A percentile compares a stretch with the other conserved stretches of the same genome.
Conservation (phyloP, 2,797 vertebrate species). For the Onychomys arenicola region DNA sequence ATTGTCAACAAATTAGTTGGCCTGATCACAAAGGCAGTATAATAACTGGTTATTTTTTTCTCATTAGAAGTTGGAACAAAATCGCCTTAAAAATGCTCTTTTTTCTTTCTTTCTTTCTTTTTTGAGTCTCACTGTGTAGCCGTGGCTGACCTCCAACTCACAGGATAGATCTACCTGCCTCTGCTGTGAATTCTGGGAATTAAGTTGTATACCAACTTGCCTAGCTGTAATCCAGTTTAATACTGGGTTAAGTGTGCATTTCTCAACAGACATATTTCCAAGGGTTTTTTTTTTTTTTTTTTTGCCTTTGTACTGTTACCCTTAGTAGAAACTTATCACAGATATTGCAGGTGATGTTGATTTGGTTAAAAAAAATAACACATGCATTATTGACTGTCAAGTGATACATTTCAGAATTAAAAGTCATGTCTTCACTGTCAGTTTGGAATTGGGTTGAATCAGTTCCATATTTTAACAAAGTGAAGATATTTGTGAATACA, state of each 20-base stretch:
- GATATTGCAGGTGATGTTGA: not conserved
- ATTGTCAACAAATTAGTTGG: conserved; percentile 15
- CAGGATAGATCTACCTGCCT: not conserved
- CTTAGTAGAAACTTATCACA: not conserved
- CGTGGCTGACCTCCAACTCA: not conserved
- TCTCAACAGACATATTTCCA: conserved; percentile 25
- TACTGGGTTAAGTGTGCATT: not conserved
- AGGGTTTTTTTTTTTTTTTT: not conserved
- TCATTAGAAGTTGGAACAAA: conserved; percentile 20
- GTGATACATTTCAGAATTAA: conserved; percentile 3
- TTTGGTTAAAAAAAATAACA: conserved; percentile 24
- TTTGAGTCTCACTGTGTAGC: not conserved
- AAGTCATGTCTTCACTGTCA: not conserved
- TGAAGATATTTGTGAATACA: not conserved
- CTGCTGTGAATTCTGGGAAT: not conserved
- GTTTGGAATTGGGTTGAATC: conserved; percentile 6
- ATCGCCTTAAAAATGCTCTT: not conserved
- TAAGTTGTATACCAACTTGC: not conserved
- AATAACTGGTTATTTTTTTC: conserved; percentile 42
- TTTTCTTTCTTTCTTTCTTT: not conserved
- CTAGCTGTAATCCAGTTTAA: not conserved
- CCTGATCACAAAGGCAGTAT: not conserved
- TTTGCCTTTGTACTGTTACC: conserved; percentile 26
- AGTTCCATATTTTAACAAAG: conserved; percentile 43
- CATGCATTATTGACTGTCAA: not conserved